Evolutionary conservation across 2,888 invertebrate genomes (phyloP).

Genomic region (Himalopsyche anomala): DNA sequence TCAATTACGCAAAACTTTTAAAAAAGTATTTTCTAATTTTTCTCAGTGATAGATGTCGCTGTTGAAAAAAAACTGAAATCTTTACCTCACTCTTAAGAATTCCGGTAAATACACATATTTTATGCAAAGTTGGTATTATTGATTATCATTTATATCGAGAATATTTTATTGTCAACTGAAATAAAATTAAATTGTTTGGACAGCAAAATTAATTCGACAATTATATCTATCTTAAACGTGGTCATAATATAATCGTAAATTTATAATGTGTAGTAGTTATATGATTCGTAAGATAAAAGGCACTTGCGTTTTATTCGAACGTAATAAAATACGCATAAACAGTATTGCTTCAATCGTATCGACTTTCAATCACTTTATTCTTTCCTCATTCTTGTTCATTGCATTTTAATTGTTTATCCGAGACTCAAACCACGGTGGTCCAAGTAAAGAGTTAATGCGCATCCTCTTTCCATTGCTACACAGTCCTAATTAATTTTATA

Average conservation of each 20-base stretch:
- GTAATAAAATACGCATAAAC: constrained; percentile 20
- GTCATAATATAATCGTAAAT: neutral
- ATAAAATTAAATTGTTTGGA: too few species aligned
- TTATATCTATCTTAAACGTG: neutral
- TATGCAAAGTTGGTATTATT: too few species aligned
- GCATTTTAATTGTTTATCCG: constrained; percentile 38
- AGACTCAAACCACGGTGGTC: constrained; percentile 35
- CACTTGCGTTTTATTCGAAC: neutral
- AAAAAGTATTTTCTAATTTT: too few species aligned
- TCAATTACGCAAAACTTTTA: too few species aligned
- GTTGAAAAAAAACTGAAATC: too few species aligned
- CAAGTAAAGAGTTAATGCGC: neutral
- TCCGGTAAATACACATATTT: too few species aligned
- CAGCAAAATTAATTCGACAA: too few species aligned
- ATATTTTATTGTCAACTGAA: too few species aligned
- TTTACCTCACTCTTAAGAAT: too few species aligned
- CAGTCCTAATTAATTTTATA: neutral
- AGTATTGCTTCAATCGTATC: constrained; percentile 29
- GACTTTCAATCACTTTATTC: constrained; percentile 22
- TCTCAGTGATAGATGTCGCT: too few species aligned
- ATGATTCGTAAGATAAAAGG: neutral
- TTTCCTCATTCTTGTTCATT: constrained; percentile 3
- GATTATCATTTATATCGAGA: too few species aligned
- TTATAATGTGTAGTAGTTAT: neutral
- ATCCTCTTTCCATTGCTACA: neutral